Base-by-base conservation (phyloP, 2,113 vertebrate genomes). In the Ellobius talpinus region DNA sequence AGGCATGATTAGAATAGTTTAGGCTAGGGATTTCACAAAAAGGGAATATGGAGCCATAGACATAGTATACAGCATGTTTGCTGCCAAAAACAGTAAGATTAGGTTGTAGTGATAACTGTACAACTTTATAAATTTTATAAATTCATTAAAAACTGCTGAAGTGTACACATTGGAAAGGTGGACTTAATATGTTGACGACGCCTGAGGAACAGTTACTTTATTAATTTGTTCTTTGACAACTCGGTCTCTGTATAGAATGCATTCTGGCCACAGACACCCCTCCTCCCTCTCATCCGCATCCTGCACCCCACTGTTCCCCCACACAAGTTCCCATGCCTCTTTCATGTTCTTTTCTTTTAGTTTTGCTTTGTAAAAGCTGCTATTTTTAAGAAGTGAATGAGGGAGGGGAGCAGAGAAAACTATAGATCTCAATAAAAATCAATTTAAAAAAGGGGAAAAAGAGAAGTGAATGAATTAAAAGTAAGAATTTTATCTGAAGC, bases 141-240 rank as follows among this genome's bases (percentile, higher is more conserved):
- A 76, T 77, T 66, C 24, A 42, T 72, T 88, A 36, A 82, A 91
- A 87, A 93, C 33, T 47, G 19, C n/a, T 92, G 66, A 93, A 72
- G 24, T 78, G 9, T 65, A 39, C n/a, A 73, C 13, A 61, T 29
- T 63, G 33, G 33, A 77, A 93, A 58, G 29, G 19, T 72, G 16
- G 24, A 3, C 45, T 50, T 39, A 52, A 63, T 50, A 29, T 68
- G 29, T 68, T 66, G 29, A 12, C 23, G 8, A 86, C 19, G 6
- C 45, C 29, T 50, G 31, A 68, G 42, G 29, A 86, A 50, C 31
- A 86, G 14, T 65, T 45, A 42, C 33, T 65, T 85, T 85, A 42
- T 42, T 63, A 29, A 31, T 63, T 84, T 63, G 58, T 39, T 84
- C 55, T 63, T 84, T 63, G 58, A 42, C 23, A 84, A 29, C 17